Base-by-base conservation (phyloP, 2,888 invertebrate genomes). In the Pomacea canaliculata region DNA sequence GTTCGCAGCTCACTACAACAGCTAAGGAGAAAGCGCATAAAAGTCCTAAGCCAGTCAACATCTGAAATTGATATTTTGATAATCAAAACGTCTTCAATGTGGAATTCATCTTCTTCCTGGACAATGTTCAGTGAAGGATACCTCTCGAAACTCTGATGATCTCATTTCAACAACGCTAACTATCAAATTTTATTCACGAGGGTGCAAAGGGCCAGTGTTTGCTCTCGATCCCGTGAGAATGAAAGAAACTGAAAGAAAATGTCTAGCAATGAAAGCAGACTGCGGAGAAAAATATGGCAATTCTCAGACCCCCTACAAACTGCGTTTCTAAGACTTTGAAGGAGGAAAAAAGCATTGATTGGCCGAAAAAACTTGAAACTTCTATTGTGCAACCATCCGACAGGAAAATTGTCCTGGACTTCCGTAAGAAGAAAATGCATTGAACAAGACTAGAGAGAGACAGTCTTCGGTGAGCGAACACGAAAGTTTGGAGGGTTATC, bases 221-320 rank as follows among this genome's bases (percentile, higher is more conserved):
- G 70, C 70, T 60, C 18, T 27, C 12, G 37, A 60, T 70, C 19
- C 70, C 12, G 2, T 18, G 16, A 13, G 23, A 27, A 70, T 27
- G 27, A 12, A 23, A 27, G 18, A 51, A 18, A 19, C 7, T 51
- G 56, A 70, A 37, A n/a, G n/a, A 37, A 70, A 56, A 19, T 23
- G 1, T 59, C 59, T n/a, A 23, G 70, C 23, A 63, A 27, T 70
- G 70, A 70, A 70, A 56, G 27, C 5, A 27, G 18, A 51, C 37
- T 70, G 70, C 51, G 23, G 27, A 70, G 60, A 70, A 68, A 60
- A 70, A 70, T 70, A 70, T 70, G 70, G 70, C 60, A 19, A 56
- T 70, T 70, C 37, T 27, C 70, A 19, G 27, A 70, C 59, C 56
- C 37, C 70, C 60, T 18, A 16, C 56, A n/a, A 56, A 70, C 12